Base-by-base conservation (phyloP, 2,888 invertebrate species). In the Strigamia maritima region DNA sequence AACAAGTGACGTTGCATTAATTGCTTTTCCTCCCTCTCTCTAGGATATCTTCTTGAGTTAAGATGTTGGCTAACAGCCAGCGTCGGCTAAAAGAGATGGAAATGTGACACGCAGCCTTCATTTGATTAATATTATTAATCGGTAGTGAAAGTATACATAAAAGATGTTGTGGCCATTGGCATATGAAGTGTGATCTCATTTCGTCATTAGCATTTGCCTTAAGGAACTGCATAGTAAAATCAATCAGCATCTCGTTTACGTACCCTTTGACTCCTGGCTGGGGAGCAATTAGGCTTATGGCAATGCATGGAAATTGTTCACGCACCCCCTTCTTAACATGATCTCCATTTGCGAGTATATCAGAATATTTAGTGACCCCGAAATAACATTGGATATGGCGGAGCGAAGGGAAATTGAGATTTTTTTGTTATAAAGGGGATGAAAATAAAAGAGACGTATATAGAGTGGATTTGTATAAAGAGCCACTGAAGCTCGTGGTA, bases 211-310 rank as follows among this genome's bases (percentile, higher is more conserved):
- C 70, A 26, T 70, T 26, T 14, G 70, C 70, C 70, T 28, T 14
- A 14, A 28, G 70, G 26, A 70, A 70, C 70, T 70, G 14, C 26
- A 35, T 24, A 24, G 26, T 26, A 70, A 70, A 70, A 70, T 70
- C 70, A 70, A 70, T 70, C 70, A 70, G 70, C 70, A 70, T 70
- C 70, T 70, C 70, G 70, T 70, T 70, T 70, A 70, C 70, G 12
- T 70, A 70, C 70, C 70, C 70, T 70, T 70, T 70, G 70, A 70
- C 70, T 70, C 70, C 28, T 70, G 70, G 70, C 26, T 70, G 28
- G 70, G 70, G 70, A 70, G 70, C 70, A 70, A 70, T 70, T 70
- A 70, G 70, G 70, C 70, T 70, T 70, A 70, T 70, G 70, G 70
- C 70, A 28, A 70, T 70, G 70, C 24, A 10, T 16, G 26, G 28